Base-by-base conservation (phyloP, 2,888 invertebrate genomes). In the Cybosia mesomella region DNA sequence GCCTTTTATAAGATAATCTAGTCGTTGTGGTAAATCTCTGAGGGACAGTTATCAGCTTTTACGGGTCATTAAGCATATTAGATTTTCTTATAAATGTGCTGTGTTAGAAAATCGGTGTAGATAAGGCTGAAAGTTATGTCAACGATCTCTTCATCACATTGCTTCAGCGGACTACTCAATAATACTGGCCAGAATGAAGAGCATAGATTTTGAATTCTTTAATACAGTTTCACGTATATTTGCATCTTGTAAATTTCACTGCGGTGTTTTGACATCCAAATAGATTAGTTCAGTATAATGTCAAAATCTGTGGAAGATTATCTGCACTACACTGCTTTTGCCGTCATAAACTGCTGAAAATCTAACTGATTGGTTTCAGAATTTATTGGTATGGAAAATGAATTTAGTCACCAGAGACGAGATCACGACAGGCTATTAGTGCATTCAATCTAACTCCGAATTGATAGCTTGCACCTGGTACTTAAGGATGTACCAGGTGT, bases 21-120 rank as follows among this genome's bases (percentile, higher is more conserved):
- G 53, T n/a, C 0, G n/a, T 24, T 58, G 24, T 32, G 32, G 34
- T 64, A 43, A 67, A 58, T 11, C 63, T 39, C 49, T 58, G 34
- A 64, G 63, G 34, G 58, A 21, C 9, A 54, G n/a, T 54, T 69
- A 69, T 69, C 69, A 13, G 43, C 54, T 28, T 43, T 69, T 57
- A 65, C 66, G 34, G 62, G 18, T 66, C 69, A 63, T 69, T 69
- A 66, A 62, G 49, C 62, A 62, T 65, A 65, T 65, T 58, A 69
- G 58, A 65, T 54, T 58, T 28, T 58, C 53, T 61, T 58, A 61
- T 58, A 69, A 62, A 66, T 61, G 57, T 69, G 65, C 34, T 24
- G 53, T 57, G 28, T n/a, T 54, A 49, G n/a, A 15, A 53, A 34
- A 58, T 58, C 58, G n/a, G 58, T 58, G 32, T n/a, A 58, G 67